phyloP scores from a whole-genome alignment of 1,140 invertebrate species.

The Mamestra configurata region DNA sequence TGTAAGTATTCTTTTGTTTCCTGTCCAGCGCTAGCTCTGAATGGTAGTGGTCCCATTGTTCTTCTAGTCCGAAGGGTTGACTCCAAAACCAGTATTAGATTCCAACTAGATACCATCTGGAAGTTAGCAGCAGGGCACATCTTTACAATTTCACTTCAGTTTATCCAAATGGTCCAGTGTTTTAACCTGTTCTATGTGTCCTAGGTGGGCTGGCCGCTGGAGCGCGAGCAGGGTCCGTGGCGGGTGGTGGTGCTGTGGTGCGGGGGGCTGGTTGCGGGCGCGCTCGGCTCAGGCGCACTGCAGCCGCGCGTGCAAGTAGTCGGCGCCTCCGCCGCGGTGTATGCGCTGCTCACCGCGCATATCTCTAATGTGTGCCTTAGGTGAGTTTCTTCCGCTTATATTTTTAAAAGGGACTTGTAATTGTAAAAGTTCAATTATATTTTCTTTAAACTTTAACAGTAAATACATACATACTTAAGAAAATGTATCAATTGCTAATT shows the following conservation, averaged over 20 bases:
- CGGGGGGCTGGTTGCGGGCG: constrained; percentile 91
- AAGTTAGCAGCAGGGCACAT: too few relatives aligned
- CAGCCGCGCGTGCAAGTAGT: constrained; percentile 94
- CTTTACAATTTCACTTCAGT: too few relatives aligned
- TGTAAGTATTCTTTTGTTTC: constrained; percentile 66
- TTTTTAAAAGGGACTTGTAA: too few relatives aligned
- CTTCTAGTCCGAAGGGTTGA: too few relatives aligned
- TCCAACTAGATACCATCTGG: too few relatives aligned
- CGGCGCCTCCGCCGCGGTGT: constrained; percentile 98
- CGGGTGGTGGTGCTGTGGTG: constrained; percentile 92
- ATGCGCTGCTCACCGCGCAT: constrained; percentile 97
- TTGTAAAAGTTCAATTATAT: too few relatives aligned
- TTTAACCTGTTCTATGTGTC: neutral
- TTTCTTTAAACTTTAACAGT: too few relatives aligned
- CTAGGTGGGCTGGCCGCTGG: constrained; percentile 88
- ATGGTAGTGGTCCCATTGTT: neutral
- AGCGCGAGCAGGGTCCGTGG: constrained; percentile 95
- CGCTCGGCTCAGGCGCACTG: constrained; percentile 93
- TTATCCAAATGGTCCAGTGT: too few relatives aligned
- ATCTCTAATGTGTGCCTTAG: constrained; percentile 94
- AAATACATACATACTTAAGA: too few relatives aligned
- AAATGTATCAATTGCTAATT: too few relatives aligned
- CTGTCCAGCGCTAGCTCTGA: neutral
- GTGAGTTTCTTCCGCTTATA: constrained; percentile 54
- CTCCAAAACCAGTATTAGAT: neutral